Conservation (phyloP, 1,140 invertebrate genomes). For the Dreissena rostriformis region DNA sequence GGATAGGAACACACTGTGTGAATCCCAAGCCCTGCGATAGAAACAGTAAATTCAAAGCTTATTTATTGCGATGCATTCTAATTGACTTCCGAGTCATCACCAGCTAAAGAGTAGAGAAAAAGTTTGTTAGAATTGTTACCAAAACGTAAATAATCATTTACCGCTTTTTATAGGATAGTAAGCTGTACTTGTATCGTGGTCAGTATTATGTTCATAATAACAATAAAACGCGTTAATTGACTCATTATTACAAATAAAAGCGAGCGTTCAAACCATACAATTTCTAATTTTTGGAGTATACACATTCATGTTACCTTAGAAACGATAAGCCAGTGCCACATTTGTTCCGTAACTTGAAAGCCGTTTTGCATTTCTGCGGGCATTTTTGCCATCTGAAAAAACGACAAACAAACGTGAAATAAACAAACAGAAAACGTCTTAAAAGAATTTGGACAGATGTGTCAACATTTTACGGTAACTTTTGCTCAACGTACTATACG, state of each 20-base stretch:
- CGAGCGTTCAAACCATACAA: too few relatives aligned
- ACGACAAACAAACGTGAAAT: neutral
- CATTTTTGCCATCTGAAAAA: constrained; percentile 60
- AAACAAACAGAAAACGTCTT: neutral
- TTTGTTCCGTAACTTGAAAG: constrained; percentile 62
- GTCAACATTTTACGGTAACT: neutral
- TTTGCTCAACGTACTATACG: neutral
- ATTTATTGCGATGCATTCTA: too few relatives aligned
- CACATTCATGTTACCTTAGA: constrained; percentile 62
- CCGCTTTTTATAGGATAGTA: neutral
- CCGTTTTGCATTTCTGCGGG: constrained; percentile 66
- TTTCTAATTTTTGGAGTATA: too few relatives aligned
- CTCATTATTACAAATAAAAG: too few relatives aligned
- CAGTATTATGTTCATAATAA: neutral
- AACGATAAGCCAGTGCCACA: constrained; percentile 70
- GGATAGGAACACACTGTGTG: too few relatives aligned
- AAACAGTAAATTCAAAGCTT: too few relatives aligned
- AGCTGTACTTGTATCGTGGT: neutral
- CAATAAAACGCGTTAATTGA: neutral
- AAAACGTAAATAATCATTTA: neutral
- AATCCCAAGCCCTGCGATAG: too few relatives aligned
- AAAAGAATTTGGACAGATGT: neutral
- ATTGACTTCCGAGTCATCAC: too few relatives aligned
- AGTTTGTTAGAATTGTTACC: neutral
- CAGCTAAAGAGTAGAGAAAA: too few relatives aligned